Percentiles rank a stretch among this genome's conserved stretches.
phyloP scores from a whole-genome alignment of 2,113 vertebrate genomes.

The Cochlearius cochlearius region DNA sequence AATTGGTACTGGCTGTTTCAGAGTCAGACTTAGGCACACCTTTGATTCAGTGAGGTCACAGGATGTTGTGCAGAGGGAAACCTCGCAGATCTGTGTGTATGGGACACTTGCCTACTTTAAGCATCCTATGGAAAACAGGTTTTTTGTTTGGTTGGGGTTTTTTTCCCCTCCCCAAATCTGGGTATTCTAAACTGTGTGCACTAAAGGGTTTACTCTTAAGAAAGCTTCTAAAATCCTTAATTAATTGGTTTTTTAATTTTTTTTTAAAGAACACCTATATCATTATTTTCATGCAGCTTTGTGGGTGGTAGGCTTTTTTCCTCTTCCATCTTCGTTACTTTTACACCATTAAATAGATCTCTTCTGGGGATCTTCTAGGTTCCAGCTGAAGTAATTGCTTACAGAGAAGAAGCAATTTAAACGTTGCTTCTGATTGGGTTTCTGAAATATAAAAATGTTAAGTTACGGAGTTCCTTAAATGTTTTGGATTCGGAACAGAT shows the following conservation, averaged over 20 bases:
- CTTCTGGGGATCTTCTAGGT: background rate
- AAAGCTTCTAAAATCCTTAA: background rate
- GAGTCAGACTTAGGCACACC: background rate
- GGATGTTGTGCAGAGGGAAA: background rate
- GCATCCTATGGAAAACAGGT: background rate
- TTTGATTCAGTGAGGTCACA: background rate
- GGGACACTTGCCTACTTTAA: background rate
- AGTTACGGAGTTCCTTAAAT: background rate
- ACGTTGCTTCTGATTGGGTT: background rate
- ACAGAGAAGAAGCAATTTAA: background rate
- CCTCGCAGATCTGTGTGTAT: background rate
- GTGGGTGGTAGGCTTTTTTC: background rate
- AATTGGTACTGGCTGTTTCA: background rate
- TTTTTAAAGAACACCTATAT: background rate
- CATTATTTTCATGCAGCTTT: background rate
- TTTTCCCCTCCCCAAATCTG: no score
- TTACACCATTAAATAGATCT: background rate
- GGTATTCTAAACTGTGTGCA: background rate
- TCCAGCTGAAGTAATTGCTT: background rate
- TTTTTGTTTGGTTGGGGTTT: no score
- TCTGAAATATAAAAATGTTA: background rate
- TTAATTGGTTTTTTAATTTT: background rate
- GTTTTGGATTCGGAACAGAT: background rate
- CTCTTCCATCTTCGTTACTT: background rate
- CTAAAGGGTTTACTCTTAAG: background rate